These are phyloP conservation scores for Merops nubicus DNA, from an alignment of 2,113 vertebrate genomes.

Conservation along the genomic window DNA sequence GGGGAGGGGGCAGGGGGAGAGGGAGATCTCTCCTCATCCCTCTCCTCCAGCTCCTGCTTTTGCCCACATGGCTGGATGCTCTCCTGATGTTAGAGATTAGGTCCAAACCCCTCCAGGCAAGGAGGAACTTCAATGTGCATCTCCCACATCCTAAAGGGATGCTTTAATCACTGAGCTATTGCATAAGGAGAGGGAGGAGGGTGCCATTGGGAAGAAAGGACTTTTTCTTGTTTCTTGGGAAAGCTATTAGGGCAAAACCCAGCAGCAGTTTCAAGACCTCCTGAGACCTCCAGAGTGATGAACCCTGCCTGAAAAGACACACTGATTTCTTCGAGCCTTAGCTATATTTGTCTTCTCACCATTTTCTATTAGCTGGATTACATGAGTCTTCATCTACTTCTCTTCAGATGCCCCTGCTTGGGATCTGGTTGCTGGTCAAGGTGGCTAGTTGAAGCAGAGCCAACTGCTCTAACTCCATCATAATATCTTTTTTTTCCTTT, in stretches of 20 bases:
- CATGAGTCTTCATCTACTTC: rapidly evolving
- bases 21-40: neutral
- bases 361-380: neutral
- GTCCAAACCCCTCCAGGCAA: slow-evolving; percentile 41
- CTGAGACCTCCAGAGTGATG: neutral
- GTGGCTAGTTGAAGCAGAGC: neutral
- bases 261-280: neutral
- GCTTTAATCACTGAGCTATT: neutral
- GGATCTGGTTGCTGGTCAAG: neutral
- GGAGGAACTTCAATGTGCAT: neutral
- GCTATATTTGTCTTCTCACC: neutral
- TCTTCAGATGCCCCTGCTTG: neutral
- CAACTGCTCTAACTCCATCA: neutral
- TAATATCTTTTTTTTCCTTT: neutral
- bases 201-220: neutral
- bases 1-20: neutral
- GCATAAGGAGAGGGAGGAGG: neutral
- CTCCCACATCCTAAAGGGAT: neutral
- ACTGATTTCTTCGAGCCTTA: neutral
- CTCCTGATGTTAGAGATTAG: slow-evolving; percentile 18
- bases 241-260: neutral
- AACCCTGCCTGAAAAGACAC: neutral
- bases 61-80: neutral
- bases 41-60: neutral
- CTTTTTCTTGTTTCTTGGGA: neutral